These are phyloP conservation scores for Yponomeuta malinellus DNA, from an alignment of 2,888 invertebrate genomes.

Conservation along the genomic window DNA sequence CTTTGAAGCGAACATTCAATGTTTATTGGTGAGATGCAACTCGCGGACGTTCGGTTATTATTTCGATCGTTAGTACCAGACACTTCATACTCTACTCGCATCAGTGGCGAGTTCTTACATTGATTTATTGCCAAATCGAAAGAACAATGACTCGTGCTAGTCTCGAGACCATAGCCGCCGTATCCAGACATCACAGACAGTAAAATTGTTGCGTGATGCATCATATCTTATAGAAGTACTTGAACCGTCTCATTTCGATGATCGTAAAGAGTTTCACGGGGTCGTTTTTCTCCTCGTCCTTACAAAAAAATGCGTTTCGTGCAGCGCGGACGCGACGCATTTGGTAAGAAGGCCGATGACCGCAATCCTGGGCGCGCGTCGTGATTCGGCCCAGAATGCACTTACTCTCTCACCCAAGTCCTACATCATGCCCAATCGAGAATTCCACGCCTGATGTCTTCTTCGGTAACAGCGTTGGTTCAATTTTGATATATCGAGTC, in stretches of 20 bases:
- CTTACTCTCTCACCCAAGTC: slow-evolving; percentile 54
- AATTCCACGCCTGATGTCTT: slow-evolving; percentile 66
- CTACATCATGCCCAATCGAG: slow-evolving; percentile 61
- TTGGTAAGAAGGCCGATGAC: slow-evolving; percentile 53
- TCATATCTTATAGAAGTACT: slow-evolving; percentile 2
- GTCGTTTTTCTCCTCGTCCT: slow-evolving; percentile 40
- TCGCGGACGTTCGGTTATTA: not conserved
- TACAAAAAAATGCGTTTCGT: slow-evolving; percentile 35
- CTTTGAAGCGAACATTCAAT: slow-evolving; percentile 10
- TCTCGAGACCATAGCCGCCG: not conserved
- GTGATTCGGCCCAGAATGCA: slow-evolving; percentile 64
- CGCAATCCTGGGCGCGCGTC: slow-evolving; percentile 41
- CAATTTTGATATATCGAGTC: slow-evolving; percentile 55
- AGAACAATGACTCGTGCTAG: not conserved
- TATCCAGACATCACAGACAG: not conserved
- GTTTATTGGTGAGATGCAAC: not conserved
- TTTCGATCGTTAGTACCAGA: not conserved
- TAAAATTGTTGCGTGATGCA: not conserved
- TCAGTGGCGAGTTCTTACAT: not conserved
- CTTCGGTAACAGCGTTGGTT: slow-evolving; percentile 53
- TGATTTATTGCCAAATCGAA: not conserved
- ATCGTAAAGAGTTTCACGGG: slow-evolving; percentile 20
- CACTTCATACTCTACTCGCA: not conserved
- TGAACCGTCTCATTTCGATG: slow-evolving; percentile 5
- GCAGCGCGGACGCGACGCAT: slow-evolving; percentile 30